phyloP scores from a whole-genome alignment of 2,113 vertebrate species.

The Octodon degus region DNA sequence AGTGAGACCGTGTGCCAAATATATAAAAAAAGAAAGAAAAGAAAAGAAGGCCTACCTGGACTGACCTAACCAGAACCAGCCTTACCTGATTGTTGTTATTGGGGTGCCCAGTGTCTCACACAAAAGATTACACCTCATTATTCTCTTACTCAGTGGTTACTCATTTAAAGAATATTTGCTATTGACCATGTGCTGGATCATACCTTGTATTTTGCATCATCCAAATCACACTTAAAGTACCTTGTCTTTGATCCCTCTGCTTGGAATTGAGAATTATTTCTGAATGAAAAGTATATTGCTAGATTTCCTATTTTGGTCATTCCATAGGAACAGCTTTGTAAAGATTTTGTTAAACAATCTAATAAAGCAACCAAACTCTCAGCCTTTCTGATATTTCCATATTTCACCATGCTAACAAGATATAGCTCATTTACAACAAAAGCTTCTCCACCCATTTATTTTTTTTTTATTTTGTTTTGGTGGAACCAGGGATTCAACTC shows the following conservation, averaged over 20 bases:
- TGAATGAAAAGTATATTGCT: neutral
- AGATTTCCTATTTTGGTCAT: neutral
- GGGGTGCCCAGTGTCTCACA: neutral
- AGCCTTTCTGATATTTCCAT: neutral
- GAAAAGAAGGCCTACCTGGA: neutral
- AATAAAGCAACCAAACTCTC: neutral
- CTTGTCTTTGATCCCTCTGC: neutral
- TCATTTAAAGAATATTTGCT: neutral
- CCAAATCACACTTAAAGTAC: neutral
- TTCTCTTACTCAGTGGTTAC: neutral
- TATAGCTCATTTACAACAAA: neutral
- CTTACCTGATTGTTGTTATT: neutral
- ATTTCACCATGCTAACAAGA: neutral
- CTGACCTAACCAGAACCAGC: neutral
- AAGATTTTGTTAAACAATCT: neutral
- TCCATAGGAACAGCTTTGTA: neutral
- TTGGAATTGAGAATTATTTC: neutral
- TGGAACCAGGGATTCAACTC: no score
- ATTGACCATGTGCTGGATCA: neutral
- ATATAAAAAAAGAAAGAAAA: no score
- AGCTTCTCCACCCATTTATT: neutral
- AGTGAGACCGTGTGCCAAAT: no score
- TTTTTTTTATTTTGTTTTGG: no score
- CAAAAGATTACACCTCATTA: neutral
- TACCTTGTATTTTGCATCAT: neutral